phyloP scores from a whole-genome alignment of 2,113 vertebrate species.

The Dicaeum eximium region DNA sequence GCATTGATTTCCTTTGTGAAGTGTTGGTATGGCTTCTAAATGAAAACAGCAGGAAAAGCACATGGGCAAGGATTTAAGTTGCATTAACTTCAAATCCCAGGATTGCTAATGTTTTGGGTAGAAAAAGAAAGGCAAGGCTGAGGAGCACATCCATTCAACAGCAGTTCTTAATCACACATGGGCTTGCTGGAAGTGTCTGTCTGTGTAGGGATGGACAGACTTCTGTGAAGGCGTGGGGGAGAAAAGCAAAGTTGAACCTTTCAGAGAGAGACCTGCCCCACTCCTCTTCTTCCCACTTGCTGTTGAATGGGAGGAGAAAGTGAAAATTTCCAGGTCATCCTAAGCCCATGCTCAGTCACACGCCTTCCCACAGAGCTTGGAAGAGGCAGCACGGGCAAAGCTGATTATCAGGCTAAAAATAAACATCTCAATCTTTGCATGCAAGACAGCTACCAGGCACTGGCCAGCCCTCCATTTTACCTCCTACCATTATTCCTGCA shows the following conservation, averaged over 20 bases:
- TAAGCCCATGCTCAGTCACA: background rate
- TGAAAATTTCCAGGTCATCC: background rate
- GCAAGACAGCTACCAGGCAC: background rate
- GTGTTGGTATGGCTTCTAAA: constrained; percentile 19
- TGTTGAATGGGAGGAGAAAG: background rate
- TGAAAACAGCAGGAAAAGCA: constrained; percentile 3
- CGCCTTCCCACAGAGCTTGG: background rate
- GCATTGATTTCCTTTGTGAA: constrained; percentile 44
- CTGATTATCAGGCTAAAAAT: background rate
- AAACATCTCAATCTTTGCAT: background rate
- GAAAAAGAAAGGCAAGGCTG: background rate
- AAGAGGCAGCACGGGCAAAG: background rate
- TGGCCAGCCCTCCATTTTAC: background rate
- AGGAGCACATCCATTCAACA: background rate
- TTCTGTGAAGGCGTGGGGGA: background rate
- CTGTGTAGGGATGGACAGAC: background rate
- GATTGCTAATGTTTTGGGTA: background rate
- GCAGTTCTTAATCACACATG: background rate
- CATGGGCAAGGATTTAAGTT: background rate
- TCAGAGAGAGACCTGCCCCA: background rate
- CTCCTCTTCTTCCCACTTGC: background rate
- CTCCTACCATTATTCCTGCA: background rate
- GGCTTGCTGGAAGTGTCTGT: background rate
- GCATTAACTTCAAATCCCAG: constrained; percentile 12
- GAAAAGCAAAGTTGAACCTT: background rate